Base-by-base conservation (phyloP, 2,113 vertebrate species). In the Chaetorhynchus papuensis region DNA sequence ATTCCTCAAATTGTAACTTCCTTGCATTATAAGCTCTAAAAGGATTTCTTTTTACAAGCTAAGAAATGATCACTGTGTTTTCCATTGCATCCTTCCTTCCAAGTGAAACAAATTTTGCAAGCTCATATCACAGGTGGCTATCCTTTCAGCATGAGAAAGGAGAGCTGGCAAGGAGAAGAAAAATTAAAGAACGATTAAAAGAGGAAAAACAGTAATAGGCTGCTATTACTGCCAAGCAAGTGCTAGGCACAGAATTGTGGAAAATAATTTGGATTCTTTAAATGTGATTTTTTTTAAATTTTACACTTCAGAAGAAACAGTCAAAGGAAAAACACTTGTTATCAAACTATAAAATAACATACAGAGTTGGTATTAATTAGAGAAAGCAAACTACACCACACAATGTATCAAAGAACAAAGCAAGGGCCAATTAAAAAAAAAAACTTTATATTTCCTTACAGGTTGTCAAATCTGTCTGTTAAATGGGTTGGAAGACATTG, bases 51-150 rank as follows among this genome's bases (percentile, higher is more conserved):
- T 84, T 44, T 66, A 84, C 47, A 69, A 93, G 82, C 54, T 89
- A 79, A 83, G 77, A 96, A 85, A 83, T 47, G 11, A 94, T 3
- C 50, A 70, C n/a, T 79, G 31, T 30, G 6, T 75, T 97, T 97
- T 96, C 88, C 96, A 96, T 54, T 96, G 82, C 89, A 81, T 92
- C 60, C 49, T 91, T 96, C 70, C 85, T 88, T 95, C 85, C 95
- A 97, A 78, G 59, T 60, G 70, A 93, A 95, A 95, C 87, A 97
- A 96, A 95, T 91, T 89, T 65, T 89, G 72, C 90, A 94, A 94
- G 79, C 42, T 80, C 49, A 52, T 65, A 94, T 56, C 84, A 94
- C 47, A 93, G 64, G 7, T 94, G 68, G 81, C 85, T 95, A 49
- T 50, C 47, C 47, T 92, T 95, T 93, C 78, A 90, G 87, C 65